Evolutionary conservation across 1,140 invertebrate species (phyloP), one percentile per base, ranked within the genome.

Genomic region (Globodera rostochiensis): DNA sequence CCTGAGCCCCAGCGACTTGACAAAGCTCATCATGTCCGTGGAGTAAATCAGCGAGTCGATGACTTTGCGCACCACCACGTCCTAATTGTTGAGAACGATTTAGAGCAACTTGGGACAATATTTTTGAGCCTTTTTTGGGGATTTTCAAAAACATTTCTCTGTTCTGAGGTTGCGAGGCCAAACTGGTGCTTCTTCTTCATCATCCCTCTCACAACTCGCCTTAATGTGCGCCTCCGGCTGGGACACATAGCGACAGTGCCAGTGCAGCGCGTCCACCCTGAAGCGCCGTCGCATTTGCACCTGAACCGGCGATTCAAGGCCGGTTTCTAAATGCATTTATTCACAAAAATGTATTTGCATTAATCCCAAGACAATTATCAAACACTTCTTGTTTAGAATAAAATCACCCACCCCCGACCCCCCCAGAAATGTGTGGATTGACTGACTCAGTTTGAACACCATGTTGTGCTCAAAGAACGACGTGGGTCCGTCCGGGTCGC

Each of bases 231-330:
- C 45, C 47, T 80, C 87, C 3, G 77, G 87, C 15, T 69, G 77
- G 25, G 79, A 86, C 60, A 88, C 69, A 57, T 87, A 86, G n/a
- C 83, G 86, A 53, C 78, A 82, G 57, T 86, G 86, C 85, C 86
- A 87, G 49, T 82, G 76, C 46, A 78, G 47, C 13, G 50, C 47
- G 49, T 85, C 84, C 15, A 69, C 60, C 45, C 84, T 87, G 8
- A 81, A 60, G 11, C 82, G 76, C 19, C 85, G 64, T 8, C 85
- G 73, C 84, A 86, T 86, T n/a, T 80, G 85, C 8, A 86, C 86
- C 60, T 87, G 83, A 4, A 86, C 73, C 4, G 82, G 82, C 36
- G 79, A 77, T 36, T 86, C 84, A 67, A 70, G 21, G 13, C 73
- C 84, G 4, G 75, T 77, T 67, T 74, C 85, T 82, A 60, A 86